Evolutionary conservation across 1,140 invertebrate genomes (phyloP).

Genomic region (Adoxophyes honmai): DNA sequence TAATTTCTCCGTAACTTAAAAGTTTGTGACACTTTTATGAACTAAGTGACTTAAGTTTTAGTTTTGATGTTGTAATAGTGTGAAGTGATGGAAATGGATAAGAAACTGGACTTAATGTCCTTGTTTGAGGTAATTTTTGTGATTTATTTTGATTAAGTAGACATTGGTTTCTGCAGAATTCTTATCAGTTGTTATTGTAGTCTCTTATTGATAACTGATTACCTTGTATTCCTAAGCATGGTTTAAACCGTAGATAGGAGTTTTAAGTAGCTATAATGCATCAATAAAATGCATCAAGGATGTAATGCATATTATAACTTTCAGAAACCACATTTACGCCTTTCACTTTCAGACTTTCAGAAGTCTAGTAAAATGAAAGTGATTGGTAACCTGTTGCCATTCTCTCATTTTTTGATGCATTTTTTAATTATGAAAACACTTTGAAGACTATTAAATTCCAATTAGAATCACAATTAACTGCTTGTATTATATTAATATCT

Average conservation of each 20-base stretch:
- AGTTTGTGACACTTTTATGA: background rate
- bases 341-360: constrained; percentile 13
- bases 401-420: background rate
- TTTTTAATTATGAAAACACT: no score
- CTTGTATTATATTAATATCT: no score
- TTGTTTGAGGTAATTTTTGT: constrained; percentile 66
- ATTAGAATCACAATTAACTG: no score
- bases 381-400: background rate
- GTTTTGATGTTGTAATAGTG: constrained; percentile 46
- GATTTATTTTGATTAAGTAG: background rate
- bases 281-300: background rate
- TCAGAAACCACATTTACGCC: constrained; percentile 1
- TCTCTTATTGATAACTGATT: no score
- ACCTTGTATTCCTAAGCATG: no score
- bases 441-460: no score
- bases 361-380: constrained; percentile 8
- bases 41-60: constrained; percentile 35
- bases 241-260: no score
- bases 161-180: constrained; percentile 2
- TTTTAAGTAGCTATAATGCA: background rate
- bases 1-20: constrained; percentile 20
- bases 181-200: no score
- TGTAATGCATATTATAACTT: background rate
- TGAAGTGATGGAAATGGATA: constrained; percentile 61
- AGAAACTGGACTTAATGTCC: constrained; percentile 72